Evolutionary conservation across 2,888 invertebrate genomes (phyloP).

Genomic region (Heteropelma amictum): DNA sequence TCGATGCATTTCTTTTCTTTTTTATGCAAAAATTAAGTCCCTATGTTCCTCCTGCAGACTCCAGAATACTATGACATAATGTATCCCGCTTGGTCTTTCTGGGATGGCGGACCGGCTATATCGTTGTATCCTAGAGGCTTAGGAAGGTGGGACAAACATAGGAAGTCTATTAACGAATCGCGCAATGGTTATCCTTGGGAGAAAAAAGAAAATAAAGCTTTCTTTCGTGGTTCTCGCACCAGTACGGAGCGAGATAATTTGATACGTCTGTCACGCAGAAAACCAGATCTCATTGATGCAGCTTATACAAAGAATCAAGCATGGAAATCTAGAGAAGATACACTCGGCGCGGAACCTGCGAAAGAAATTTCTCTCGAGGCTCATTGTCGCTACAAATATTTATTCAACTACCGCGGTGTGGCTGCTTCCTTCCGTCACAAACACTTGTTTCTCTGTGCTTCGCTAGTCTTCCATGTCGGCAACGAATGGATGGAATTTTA

Average conservation of each 20-base stretch:
- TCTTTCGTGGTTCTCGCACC: conserved; percentile 97
- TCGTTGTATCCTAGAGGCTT: conserved; percentile 94
- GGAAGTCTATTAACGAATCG: conserved; percentile 84
- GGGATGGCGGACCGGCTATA: conserved; percentile 99
- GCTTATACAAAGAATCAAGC: conserved; percentile 99
- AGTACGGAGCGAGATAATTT: conserved; percentile 93
- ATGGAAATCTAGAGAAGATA: conserved; percentile 97
- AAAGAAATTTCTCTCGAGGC: conserved; percentile 92
- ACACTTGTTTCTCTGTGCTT: conserved; percentile 95
- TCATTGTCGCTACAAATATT: conserved; percentile 95
- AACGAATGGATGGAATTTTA: conserved; percentile 97
- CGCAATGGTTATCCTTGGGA: conserved; percentile 87
- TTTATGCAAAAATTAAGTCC: background rate
- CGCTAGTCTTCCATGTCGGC: conserved; percentile 96
- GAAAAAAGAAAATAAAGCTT: conserved; percentile 85
- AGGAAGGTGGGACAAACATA: conserved; percentile 94
- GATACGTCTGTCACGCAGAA: conserved; percentile 87
- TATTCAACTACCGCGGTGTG: conserved; percentile 98
- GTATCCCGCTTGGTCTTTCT: conserved; percentile 98
- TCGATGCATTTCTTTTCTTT: too few relatives aligned
- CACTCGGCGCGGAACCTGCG: conserved; percentile 90
- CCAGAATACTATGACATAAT: conserved; percentile 92
- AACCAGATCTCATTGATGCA: conserved; percentile 91
- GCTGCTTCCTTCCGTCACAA: conserved; percentile 98
- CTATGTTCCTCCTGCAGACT: conserved; percentile 80